Percentiles rank a stretch among this genome's conserved stretches.
These are phyloP conservation scores for Zaprionus ghesquierei DNA, from an alignment of 1,140 invertebrate species.

Conservation along the genomic window DNA sequence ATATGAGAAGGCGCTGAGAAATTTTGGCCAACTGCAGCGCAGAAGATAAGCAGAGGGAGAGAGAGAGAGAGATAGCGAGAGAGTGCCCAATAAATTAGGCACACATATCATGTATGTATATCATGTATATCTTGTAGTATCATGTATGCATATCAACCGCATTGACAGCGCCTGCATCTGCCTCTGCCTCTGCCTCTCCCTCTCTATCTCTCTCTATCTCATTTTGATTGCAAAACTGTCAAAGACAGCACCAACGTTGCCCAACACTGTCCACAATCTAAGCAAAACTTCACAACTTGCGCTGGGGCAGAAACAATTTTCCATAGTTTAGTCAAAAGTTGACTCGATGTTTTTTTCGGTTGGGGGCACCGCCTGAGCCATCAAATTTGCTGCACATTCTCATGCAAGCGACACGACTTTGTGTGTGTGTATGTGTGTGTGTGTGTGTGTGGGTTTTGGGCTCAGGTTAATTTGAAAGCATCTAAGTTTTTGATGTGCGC, in stretches of 20 bases:
- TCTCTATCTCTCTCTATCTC: not conserved
- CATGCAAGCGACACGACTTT: not conserved
- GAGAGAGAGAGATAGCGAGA: too few species aligned
- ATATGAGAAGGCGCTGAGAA: not conserved
- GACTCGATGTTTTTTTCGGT: not conserved
- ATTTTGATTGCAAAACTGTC: conserved; percentile 1
- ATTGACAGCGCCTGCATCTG: not conserved
- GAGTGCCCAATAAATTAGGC: not conserved
- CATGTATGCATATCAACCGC: not conserved
- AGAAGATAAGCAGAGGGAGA: too few species aligned
- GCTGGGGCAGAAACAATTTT: conserved; percentile 5
- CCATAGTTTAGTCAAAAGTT: conserved; percentile 24
- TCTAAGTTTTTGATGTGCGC: conserved; percentile 74
- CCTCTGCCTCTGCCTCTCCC: not conserved
- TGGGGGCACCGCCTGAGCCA: conserved; percentile 2
- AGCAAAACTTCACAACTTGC: not conserved
- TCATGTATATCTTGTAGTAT: too few species aligned
- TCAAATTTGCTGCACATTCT: conserved; percentile 27
- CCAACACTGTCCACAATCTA: not conserved
- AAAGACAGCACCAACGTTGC: not conserved
- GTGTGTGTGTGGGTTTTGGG: conserved; percentile 19
- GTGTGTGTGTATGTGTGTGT: not conserved
- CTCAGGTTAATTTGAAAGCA: conserved; percentile 70
- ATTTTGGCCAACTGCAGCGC: too few species aligned
- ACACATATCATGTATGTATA: not conserved